A percentile compares a stretch with the other conserved stretches of the same genome.
Evolutionary conservation across 2,888 invertebrate genomes (phyloP).

Genomic region (Idaea aversata): DNA sequence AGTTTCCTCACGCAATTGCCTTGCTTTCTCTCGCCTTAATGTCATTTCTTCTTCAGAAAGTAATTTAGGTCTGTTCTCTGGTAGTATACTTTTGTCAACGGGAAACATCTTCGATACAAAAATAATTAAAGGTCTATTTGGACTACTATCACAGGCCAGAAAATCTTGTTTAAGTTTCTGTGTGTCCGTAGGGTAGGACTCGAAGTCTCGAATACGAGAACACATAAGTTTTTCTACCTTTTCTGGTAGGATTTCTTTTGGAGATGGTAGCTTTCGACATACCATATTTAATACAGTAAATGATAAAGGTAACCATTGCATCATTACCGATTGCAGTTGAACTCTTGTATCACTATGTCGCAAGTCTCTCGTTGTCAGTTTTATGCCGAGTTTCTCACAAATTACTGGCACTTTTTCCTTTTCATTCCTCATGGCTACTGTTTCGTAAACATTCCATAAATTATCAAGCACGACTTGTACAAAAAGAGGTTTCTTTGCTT

Average conservation of each 20-base stretch:
- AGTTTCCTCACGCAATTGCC: slow-evolving; percentile 82
- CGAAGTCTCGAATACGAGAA: slow-evolving; percentile 84
- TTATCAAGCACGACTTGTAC: slow-evolving; percentile 95
- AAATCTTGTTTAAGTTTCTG: slow-evolving; percentile 85
- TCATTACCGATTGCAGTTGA: slow-evolving; percentile 90
- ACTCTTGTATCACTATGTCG: slow-evolving; percentile 88
- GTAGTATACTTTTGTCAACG: slow-evolving; percentile 86
- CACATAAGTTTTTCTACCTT: slow-evolving; percentile 92
- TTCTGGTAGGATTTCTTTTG: slow-evolving; percentile 85
- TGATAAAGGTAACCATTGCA: slow-evolving; percentile 95
- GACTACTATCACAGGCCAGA: slow-evolving; percentile 83
- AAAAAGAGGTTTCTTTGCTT: slow-evolving; percentile 95
- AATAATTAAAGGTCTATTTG: slow-evolving; percentile 84
- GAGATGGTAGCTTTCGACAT: slow-evolving; percentile 89
- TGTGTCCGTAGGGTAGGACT: slow-evolving; percentile 84
- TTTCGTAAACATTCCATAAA: slow-evolving; percentile 94
- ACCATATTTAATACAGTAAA: slow-evolving; percentile 90
- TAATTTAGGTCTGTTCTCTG: slow-evolving; percentile 89
- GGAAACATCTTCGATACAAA: slow-evolving; percentile 96
- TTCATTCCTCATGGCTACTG: slow-evolving; percentile 87
- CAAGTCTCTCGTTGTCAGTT: slow-evolving; percentile 87
- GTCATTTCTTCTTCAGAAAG: slow-evolving; percentile 88
- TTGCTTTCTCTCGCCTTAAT: slow-evolving; percentile 83
- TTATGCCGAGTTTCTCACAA: slow-evolving; percentile 88
- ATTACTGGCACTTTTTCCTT: slow-evolving; percentile 86